phyloP scores from a whole-genome alignment of 2,888 invertebrate genomes.

The Agriopis aurantiaria region DNA sequence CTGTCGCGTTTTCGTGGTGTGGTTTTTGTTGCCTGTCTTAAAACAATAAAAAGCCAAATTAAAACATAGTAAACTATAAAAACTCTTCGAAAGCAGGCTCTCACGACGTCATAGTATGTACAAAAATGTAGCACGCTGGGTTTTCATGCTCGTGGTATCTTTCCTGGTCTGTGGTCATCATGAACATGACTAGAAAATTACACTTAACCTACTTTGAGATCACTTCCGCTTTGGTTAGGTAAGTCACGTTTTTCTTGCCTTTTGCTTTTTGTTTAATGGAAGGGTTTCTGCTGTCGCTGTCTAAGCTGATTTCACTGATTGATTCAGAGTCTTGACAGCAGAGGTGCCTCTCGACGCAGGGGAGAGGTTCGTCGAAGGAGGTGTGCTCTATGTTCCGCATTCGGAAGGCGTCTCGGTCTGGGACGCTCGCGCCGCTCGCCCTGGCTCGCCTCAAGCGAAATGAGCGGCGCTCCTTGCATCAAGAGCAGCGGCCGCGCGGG shows the following conservation, averaged over 20 bases:
- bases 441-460: conserved; percentile 59
- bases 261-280: conserved; percentile 64
- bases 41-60: no score
- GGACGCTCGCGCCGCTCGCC: conserved; percentile 57
- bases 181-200: conserved; percentile 51
- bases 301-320: conserved; percentile 76
- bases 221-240: conserved; percentile 77
- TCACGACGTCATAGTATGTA: no score
- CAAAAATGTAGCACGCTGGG: no score
- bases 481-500: conserved; percentile 74
- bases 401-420: conserved; percentile 63
- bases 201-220: conserved; percentile 44
- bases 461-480: conserved; percentile 78
- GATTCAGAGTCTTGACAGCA: conserved; percentile 76
- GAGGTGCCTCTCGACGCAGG: conserved; percentile 67
- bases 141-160: no score
- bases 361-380: conserved; percentile 72
- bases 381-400: conserved; percentile 68
- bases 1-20: no score
- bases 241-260: conserved; percentile 74
- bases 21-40: no score
- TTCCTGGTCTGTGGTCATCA: conserved; percentile 4
- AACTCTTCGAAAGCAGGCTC: no score
- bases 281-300: conserved; percentile 76
- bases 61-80: no score